Evolutionary conservation across 2,888 invertebrate species (phyloP), one percentile per base, ranked within the genome.

Genomic region (Microdon myrmicae): DNA sequence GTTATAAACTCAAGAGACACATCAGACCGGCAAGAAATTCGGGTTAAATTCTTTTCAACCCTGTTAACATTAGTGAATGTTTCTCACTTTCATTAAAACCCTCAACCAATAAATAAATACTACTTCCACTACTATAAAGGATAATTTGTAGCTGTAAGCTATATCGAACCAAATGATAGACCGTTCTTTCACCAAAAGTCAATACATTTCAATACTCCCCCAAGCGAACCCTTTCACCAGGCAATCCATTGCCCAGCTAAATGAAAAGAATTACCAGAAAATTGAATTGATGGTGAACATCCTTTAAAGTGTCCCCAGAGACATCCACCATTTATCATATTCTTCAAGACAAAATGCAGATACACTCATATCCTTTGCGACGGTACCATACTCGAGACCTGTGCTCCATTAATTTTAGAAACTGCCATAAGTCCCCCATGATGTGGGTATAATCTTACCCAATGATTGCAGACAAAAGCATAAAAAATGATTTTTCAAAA

Each of bases 401-500:
- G 35, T 61, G 61, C 39, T 64, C 58, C 64, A 64, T 53, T 64
- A 58, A 64, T 64, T 64, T 58, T 37, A 43, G 41, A 23, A 64
- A 53, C 51, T 58, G 53, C 39, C 45, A 28, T 25, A 37, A 32
- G 31, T 44, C 14, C 14, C 26, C 13, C 16, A 12, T 14, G 51
- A 47, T 35, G 51, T 22, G 51, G 29, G 58, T 43, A 31, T 58
- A 64, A 64, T 58, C 53, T 58, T 28, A 47, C 56, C 45, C 38
- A n/a, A n/a, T 31, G 23, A 32, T 7, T 25, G 29, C 38, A 43
- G 19, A 56, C 47, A 64, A 64, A n/a, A 64, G 58, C 58, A 37
- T 64, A 58, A 64, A 64, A 64, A 64, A 64, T 64, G 64, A 64
- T 64, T 34, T 53, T 53, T 64, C 64, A 43, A 47, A 58, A 58